Conservation (phyloP, 2,888 invertebrate genomes). For the Rosalia funebris region DNA sequence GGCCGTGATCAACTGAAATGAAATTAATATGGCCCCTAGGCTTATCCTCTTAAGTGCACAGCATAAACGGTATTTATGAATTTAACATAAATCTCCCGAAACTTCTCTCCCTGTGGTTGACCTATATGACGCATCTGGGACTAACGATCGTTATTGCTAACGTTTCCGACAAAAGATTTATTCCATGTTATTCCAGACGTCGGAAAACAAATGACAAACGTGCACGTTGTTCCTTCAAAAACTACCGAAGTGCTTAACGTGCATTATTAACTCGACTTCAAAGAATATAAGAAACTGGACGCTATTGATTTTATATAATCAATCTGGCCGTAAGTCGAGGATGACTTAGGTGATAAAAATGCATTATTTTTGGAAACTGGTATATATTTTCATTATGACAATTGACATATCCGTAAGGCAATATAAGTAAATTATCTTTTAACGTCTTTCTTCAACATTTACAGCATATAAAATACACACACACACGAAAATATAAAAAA, state of each 20-base stretch:
- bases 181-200: constrained; percentile 56
- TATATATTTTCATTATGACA: no score
- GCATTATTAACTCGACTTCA: constrained; percentile 36
- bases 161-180: constrained; percentile 56
- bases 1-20: neutral
- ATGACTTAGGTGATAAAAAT: no score
- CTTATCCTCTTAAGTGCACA: neutral
- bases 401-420: no score
- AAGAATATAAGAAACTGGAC: neutral
- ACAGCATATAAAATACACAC: no score
- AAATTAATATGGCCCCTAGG: neutral
- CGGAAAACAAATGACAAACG: constrained; percentile 57
- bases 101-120: constrained; percentile 18
- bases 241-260: constrained; percentile 42
- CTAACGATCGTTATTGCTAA: constrained; percentile 46
- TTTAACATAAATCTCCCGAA: constrained; percentile 20
- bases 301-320: constrained; percentile 26
- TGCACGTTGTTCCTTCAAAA: constrained; percentile 42
- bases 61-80: constrained; percentile 21
- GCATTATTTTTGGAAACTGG: no score
- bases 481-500: no score
- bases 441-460: no score
- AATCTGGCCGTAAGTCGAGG: no score
- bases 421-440: no score
- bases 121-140: constrained; percentile 30